Evolutionary conservation across 2,797 vertebrate species (phyloP), one percentile per base, ranked within the genome.

Genomic region (Paramormyrops hopkinsi): DNA sequence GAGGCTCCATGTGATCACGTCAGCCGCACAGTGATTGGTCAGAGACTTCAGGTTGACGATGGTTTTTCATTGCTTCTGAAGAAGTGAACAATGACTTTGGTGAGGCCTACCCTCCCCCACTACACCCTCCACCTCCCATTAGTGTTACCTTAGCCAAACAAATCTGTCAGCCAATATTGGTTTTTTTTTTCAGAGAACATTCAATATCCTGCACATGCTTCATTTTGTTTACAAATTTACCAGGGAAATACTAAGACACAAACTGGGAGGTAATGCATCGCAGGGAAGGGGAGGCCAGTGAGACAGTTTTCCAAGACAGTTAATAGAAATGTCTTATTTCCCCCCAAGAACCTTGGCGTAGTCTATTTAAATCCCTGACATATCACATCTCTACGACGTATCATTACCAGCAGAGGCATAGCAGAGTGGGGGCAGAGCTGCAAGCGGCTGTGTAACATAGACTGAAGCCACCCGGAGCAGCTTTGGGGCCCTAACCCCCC

Each of bases 361-460:
- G 6, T 59, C 86, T 19, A 87, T 62, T 87, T 87, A 86, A 86
- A 73, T 86, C 59, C 48, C 25, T 59, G 76, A 51, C 25, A 85
- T 69, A 50, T 85, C 88, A 86, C 50, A 56, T 46, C 87, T 82
- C 54, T 46, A 76, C 12, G 50, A 87, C 29, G 19, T 53, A 65
- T 41, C 44, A 69, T 62, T 50, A 89, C 22, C 54, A 25, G 83
- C 59, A 25, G 48, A 79, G 86, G 56, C 14, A 41, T 73, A 65
- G 37, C 14, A 51, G 62, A 9, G 62, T 37, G 19, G 2, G 9
- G 33, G 8, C 46, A 12, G 62, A 44, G 9, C 25, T 37, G 17
- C 59, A 50, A 76, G 83, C 17, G 19, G 41, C n/a, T 22, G 54
- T 73, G 84, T 87, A 87, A 62, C 11, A 48, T n/a, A 12, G 84